phyloP scores from a whole-genome alignment of 2,888 invertebrate genomes.

The Mesorhabditis belari region DNA sequence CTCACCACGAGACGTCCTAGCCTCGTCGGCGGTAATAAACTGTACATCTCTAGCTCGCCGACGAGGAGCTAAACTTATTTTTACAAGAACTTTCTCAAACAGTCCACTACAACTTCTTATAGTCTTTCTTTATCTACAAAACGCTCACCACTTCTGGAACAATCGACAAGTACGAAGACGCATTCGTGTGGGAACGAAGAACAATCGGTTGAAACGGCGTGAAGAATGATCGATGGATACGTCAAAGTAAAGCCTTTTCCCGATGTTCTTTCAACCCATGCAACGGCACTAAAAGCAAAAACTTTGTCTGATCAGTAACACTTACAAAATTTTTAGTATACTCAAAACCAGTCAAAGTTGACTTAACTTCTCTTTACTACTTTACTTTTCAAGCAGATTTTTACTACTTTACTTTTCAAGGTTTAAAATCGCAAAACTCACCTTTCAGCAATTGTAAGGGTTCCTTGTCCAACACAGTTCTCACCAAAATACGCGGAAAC shows the following conservation, averaged over 20 bases:
- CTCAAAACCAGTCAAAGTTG: neutral
- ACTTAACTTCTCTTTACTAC: too few species aligned
- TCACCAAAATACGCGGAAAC: conserved; percentile 34
- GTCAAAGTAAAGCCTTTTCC: conserved; percentile 65
- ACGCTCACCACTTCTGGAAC: conserved; percentile 48
- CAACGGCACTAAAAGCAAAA: conserved; percentile 18
- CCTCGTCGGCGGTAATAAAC: conserved; percentile 25
- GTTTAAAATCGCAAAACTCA: conserved; percentile 6
- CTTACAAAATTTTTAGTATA: neutral
- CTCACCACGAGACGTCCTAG: conserved; percentile 17
- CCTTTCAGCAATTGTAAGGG: conserved; percentile 36
- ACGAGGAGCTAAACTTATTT: too few species aligned
- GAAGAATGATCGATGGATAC: conserved; percentile 70
- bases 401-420: too few species aligned
- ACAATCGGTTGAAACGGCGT: conserved; percentile 69
- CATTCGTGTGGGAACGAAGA: conserved; percentile 66
- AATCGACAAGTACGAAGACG: conserved; percentile 70
- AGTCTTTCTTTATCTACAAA: neutral
- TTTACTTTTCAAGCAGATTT: too few species aligned
- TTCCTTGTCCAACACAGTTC: conserved; percentile 36
- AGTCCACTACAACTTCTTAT: neutral
- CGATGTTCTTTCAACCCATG: conserved; percentile 12
- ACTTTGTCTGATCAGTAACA: neutral
- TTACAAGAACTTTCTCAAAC: neutral
- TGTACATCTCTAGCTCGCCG: conserved; percentile 3